Evolutionary conservation across 2,888 invertebrate genomes (phyloP).

Genomic region (Spisula subtruncata): DNA sequence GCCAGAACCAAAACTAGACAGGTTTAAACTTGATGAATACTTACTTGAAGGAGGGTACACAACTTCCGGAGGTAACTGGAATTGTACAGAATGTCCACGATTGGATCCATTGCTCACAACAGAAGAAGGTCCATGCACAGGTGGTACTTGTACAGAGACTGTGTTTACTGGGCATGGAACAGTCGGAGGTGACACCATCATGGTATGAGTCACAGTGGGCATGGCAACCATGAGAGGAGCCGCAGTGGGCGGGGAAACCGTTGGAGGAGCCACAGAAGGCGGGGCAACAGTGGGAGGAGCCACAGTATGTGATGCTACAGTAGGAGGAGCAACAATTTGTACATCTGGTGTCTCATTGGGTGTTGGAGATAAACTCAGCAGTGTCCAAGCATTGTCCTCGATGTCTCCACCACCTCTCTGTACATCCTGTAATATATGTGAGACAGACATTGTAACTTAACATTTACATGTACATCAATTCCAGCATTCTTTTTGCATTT

Average conservation of each 20-base stretch:
- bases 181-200: neutral
- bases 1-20: no score
- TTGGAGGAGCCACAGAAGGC: neutral
- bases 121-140: slow-evolving; percentile 24
- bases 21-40: neutral
- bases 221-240: neutral
- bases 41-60: slow-evolving; percentile 73
- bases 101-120: neutral
- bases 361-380: slow-evolving; percentile 52
- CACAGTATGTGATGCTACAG: neutral
- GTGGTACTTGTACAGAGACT: neutral
- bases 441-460: neutral
- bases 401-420: slow-evolving; percentile 8
- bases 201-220: neutral
- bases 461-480: no score
- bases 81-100: slow-evolving; percentile 37
- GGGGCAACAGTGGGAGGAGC: neutral
- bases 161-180: neutral
- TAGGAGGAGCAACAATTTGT: slow-evolving; percentile 22
- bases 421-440: slow-evolving; percentile 12
- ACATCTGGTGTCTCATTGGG: neutral
- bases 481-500: no score
- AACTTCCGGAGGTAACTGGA: slow-evolving; percentile 61
- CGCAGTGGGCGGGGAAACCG: neutral
- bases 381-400: slow-evolving; percentile 58